Conservation (phyloP, 2,888 invertebrate genomes). For the Endomychus coccineus region DNA sequence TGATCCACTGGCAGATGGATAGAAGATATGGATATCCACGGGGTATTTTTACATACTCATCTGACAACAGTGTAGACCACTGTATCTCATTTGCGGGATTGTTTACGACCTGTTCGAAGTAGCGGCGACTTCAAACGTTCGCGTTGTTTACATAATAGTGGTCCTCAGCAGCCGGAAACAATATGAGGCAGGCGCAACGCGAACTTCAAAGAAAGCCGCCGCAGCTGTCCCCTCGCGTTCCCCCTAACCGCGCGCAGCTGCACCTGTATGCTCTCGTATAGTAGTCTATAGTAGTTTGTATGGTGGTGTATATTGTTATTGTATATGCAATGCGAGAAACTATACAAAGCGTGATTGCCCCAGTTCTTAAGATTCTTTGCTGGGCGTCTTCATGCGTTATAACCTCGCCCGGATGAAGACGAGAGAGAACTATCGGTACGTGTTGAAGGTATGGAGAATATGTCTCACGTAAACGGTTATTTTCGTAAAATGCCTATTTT, state of each 20-base stretch:
- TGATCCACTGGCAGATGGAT: no score
- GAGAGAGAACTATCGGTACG: no score
- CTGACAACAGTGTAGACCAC: no score
- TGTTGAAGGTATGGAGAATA: no score
- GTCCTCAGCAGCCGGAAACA: conserved; percentile 54
- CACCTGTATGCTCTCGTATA: conserved; percentile 12
- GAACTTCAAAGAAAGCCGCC: conserved; percentile 43
- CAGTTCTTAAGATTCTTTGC: no score
- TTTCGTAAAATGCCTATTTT: no score
- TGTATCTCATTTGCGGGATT: conserved; percentile 40
- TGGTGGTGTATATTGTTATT: conserved; percentile 18
- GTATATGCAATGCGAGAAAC: conserved; percentile 21
- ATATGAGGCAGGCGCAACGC: conserved; percentile 43
- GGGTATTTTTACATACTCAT: no score
- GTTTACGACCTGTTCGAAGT: conserved; percentile 40
- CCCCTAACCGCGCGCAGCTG: conserved; percentile 17
- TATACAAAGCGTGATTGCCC: no score
- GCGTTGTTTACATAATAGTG: conserved; percentile 64
- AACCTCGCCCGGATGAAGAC: no score
- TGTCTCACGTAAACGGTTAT: no score
- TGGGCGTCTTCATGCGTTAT: no score
- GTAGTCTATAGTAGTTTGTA: conserved; percentile 36
- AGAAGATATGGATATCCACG: no score
- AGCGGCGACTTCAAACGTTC: conserved; percentile 55
- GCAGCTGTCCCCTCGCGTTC: conserved; percentile 31